A percentile compares a stretch with the other conserved stretches of the same genome.
Conservation (phyloP, 2,113 vertebrate genomes). For the Macheiramphus alcinus region DNA sequence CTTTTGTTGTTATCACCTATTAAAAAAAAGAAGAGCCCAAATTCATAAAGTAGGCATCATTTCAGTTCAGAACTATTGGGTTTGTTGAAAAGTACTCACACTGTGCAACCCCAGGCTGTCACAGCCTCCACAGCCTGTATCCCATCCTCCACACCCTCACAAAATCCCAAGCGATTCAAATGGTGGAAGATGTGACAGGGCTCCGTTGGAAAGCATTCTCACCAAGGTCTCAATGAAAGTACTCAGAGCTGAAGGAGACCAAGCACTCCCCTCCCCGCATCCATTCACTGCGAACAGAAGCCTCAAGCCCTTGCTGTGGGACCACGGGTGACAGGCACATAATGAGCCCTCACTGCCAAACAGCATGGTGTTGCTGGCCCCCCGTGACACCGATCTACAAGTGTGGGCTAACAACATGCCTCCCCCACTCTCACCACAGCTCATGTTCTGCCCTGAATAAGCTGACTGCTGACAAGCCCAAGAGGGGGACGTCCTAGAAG, state of each 20-base stretch:
- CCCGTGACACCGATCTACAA: constrained; percentile 20
- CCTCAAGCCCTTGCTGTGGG: background rate
- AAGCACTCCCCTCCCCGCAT: background rate
- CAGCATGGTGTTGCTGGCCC: background rate
- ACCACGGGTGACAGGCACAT: background rate
- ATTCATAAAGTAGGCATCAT: background rate
- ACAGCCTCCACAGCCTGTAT: background rate
- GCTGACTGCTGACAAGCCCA: constrained; percentile 42
- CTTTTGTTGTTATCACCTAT: background rate
- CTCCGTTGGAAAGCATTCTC: background rate
- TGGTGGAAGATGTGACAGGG: background rate
- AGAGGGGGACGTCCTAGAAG: too few relatives aligned
- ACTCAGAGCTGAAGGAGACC: background rate
- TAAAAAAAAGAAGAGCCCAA: background rate
- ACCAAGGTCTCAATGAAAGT: constrained; percentile 1
- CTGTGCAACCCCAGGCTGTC: background rate
- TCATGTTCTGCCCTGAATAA: constrained; percentile 29
- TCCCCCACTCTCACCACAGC: background rate
- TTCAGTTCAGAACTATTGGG: background rate
- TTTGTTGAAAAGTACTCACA: background rate
- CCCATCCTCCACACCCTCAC: background rate
- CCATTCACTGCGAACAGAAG: constrained; percentile 9
- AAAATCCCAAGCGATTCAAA: background rate
- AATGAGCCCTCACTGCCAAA: constrained; percentile 24
- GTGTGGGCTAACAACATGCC: constrained; percentile 24